Conservation (phyloP, 2,113 vertebrate species). For the Petromus typicus region DNA sequence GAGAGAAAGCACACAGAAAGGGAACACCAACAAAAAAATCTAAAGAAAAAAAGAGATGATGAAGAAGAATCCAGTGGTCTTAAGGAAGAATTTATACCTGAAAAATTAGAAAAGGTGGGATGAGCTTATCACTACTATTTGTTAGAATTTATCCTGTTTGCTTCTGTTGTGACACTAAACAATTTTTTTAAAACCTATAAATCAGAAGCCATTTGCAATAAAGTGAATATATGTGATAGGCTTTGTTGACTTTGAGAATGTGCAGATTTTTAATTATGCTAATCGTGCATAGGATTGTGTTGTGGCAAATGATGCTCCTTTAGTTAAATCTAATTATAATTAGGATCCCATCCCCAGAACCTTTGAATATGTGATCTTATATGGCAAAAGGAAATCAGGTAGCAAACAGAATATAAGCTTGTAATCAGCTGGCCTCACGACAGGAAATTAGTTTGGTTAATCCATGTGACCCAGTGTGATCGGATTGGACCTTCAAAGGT, state of each 20-base stretch:
- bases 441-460: not conserved
- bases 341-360: not conserved
- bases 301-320: not conserved
- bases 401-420: not conserved
- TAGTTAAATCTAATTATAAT: no score
- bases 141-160: conserved; percentile 11
- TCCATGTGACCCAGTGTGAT: not conserved
- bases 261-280: not conserved
- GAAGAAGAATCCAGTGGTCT: conserved; percentile 87
- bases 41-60: conserved; percentile 89
- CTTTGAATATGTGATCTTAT: not conserved
- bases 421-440: not conserved
- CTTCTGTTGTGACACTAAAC: not conserved
- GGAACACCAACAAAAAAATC: conserved; percentile 88
- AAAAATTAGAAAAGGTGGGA: conserved; percentile 90
- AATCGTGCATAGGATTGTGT: not conserved
- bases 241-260: not conserved
- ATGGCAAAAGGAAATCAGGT: not conserved
- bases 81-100: conserved; percentile 89
- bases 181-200: conserved; percentile 30
- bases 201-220: conserved; percentile 23
- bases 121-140: not conserved
- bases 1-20: conserved; percentile 88
- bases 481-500: not conserved
- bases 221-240: not conserved